Percentiles rank a stretch among this genome's conserved stretches.
Evolutionary conservation across 2,888 invertebrate species (phyloP).

Genomic region (Epistrophe grossulariae): DNA sequence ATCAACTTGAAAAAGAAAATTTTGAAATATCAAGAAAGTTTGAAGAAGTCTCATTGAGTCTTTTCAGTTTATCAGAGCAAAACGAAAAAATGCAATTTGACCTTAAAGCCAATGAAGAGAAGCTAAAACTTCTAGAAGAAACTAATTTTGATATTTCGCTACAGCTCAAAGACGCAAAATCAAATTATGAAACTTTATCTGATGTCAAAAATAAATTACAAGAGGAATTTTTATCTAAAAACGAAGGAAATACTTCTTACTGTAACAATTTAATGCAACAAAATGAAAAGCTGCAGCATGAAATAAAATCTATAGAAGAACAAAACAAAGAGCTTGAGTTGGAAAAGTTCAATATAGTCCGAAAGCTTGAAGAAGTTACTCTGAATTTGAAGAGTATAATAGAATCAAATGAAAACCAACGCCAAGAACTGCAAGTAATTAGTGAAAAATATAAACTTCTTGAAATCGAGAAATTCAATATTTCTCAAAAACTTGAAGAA

Average conservation of each 20-base stretch:
- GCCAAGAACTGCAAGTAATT: constrained; percentile 31
- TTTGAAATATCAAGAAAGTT: constrained; percentile 44
- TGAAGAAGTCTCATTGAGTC: constrained; percentile 83
- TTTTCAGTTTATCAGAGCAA: constrained; percentile 78
- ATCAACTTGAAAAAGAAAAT: constrained; percentile 75
- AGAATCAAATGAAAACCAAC: constrained; percentile 77
- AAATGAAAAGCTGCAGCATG: constrained; percentile 73
- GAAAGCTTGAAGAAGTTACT: constrained; percentile 77
- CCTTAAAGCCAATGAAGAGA: constrained; percentile 79
- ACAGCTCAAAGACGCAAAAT: constrained; percentile 85
- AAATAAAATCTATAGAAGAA: constrained; percentile 76
- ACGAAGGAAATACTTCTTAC: constrained; percentile 5
- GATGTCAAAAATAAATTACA: constrained; percentile 77
- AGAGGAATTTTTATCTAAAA: constrained; percentile 82
- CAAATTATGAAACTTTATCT: constrained; percentile 77
- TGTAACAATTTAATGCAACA: constrained; percentile 5
- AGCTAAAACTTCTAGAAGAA: constrained; percentile 77
- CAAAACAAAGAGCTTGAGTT: constrained; percentile 76
- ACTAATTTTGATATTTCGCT: constrained; percentile 84
- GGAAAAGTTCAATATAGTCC: constrained; percentile 80
- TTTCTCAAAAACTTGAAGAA: constrained; percentile 1
- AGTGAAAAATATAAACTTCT: not conserved
- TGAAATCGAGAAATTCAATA: constrained; percentile 1
- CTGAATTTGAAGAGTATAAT: constrained; percentile 62
- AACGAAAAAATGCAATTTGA: constrained; percentile 82